phyloP scores from a whole-genome alignment of 1,140 invertebrate species.

The Gonioctena quinquepunctata region DNA sequence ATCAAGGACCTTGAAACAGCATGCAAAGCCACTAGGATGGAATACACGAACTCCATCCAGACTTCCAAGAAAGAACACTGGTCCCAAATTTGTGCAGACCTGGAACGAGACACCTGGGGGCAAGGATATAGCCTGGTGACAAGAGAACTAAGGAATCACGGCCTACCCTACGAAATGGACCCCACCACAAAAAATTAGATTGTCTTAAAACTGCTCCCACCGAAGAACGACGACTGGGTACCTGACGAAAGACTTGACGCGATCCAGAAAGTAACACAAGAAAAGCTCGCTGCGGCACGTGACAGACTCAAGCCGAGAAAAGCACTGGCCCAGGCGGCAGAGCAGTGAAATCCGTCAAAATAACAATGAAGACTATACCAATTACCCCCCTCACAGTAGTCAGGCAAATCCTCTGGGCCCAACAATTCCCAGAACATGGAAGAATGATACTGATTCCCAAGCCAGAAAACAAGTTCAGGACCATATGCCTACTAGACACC shows the following conservation, averaged over 20 bases:
- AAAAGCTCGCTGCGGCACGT: too few species aligned
- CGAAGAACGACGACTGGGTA: neutral
- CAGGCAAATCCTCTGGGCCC: too few species aligned
- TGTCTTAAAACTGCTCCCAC: neutral
- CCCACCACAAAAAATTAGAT: neutral
- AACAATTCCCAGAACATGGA: neutral
- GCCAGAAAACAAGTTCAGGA: neutral
- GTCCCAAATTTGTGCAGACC: slow-evolving; percentile 16
- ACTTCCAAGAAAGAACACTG: slow-evolving; percentile 4
- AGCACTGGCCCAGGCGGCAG: too few species aligned
- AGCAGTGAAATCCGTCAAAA: too few species aligned
- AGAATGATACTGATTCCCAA: neutral
- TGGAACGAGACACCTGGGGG: neutral
- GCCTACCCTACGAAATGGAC: neutral
- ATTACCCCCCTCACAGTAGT: too few species aligned
- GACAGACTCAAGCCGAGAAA: too few species aligned
- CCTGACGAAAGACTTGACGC: too few species aligned
- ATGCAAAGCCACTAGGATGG: neutral
- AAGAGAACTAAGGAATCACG: neutral
- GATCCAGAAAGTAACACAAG: too few species aligned
- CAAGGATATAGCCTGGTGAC: neutral
- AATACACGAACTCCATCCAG: neutral
- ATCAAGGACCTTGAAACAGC: neutral
- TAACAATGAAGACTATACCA: too few species aligned
- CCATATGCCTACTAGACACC: neutral